Evolutionary conservation across 2,888 invertebrate species (phyloP).

Genomic region (Gordius sp.): DNA sequence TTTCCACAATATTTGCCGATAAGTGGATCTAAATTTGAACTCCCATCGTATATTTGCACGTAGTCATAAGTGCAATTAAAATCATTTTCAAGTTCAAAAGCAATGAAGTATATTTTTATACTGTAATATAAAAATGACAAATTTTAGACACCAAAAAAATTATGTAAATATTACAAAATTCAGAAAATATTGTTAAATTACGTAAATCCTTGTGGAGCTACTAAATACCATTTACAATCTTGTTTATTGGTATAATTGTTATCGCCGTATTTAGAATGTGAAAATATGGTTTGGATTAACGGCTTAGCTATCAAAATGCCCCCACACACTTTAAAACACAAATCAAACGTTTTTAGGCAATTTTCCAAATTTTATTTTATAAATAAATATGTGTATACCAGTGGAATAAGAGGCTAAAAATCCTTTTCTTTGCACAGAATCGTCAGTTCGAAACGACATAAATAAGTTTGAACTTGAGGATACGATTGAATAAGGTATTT

Average conservation of each 20-base stretch:
- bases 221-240: slow-evolving; percentile 81
- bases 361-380: no score
- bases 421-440: slow-evolving; percentile 70
- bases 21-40: slow-evolving; percentile 47
- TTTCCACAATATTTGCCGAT: slow-evolving; percentile 59
- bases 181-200: slow-evolving; percentile 23
- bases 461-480: slow-evolving; percentile 30
- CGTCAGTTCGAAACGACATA: slow-evolving; percentile 79
- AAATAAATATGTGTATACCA: no score
- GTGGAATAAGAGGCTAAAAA: slow-evolving; percentile 73
- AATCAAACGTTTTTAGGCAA: no score
- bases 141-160: no score
- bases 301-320: slow-evolving; percentile 56
- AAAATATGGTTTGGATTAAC: slow-evolving; percentile 60
- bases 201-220: slow-evolving; percentile 45
- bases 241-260: slow-evolving; percentile 60
- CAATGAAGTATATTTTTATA: slow-evolving; percentile 43
- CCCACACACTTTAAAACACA: slow-evolving; percentile 46
- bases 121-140: background rate
- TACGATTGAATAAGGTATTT: slow-evolving; percentile 34
- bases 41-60: slow-evolving; percentile 65
- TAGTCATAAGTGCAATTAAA: slow-evolving; percentile 72
- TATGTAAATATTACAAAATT: slow-evolving; percentile 1
- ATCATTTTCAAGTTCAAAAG: slow-evolving; percentile 68
- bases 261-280: slow-evolving; percentile 73